Evolutionary conservation across 2,113 vertebrate genomes (phyloP).

Genomic region (Antechinus flavipes): DNA sequence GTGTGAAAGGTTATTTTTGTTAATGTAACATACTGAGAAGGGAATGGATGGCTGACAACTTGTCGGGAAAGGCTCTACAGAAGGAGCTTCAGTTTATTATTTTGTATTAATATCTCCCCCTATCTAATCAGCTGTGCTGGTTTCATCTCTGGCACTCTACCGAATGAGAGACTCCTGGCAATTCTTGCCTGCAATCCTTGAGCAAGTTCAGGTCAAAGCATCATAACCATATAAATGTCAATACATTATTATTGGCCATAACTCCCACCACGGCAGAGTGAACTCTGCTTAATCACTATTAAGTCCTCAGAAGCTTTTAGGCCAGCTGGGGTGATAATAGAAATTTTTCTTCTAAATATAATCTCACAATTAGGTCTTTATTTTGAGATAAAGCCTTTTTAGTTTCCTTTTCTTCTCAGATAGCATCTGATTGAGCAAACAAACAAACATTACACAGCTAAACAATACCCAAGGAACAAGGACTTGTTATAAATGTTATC

Average conservation of each 20-base stretch:
- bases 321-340: slow-evolving; percentile 72
- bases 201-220: slow-evolving; percentile 72
- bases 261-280: slow-evolving; percentile 60
- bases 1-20: slow-evolving; percentile 67
- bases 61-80: slow-evolving; percentile 45
- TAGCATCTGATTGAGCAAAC: slow-evolving; percentile 61
- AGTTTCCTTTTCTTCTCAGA: slow-evolving; percentile 45
- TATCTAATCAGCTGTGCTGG: slow-evolving; percentile 44
- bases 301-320: slow-evolving; percentile 56
- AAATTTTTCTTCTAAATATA: slow-evolving; percentile 73
- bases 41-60: slow-evolving; percentile 46
- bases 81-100: slow-evolving; percentile 58
- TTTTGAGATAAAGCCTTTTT: slow-evolving; percentile 65
- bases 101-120: slow-evolving; percentile 56
- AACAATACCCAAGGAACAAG: slow-evolving; percentile 59
- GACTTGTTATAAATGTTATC: slow-evolving; percentile 65
- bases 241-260: slow-evolving; percentile 64
- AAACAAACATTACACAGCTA: slow-evolving; percentile 40
- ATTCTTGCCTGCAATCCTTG: slow-evolving; percentile 54
- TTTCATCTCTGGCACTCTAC: slow-evolving; percentile 41
- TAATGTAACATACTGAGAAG: slow-evolving; percentile 48
- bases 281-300: slow-evolving; percentile 64
- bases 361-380: slow-evolving; percentile 61
- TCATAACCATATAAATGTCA: slow-evolving; percentile 65
- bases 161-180: slow-evolving; percentile 42